Evolutionary conservation across 1,140 invertebrate genomes (phyloP), one percentile per base, ranked within the genome.

Genomic region (Camponotus floridanus): DNA sequence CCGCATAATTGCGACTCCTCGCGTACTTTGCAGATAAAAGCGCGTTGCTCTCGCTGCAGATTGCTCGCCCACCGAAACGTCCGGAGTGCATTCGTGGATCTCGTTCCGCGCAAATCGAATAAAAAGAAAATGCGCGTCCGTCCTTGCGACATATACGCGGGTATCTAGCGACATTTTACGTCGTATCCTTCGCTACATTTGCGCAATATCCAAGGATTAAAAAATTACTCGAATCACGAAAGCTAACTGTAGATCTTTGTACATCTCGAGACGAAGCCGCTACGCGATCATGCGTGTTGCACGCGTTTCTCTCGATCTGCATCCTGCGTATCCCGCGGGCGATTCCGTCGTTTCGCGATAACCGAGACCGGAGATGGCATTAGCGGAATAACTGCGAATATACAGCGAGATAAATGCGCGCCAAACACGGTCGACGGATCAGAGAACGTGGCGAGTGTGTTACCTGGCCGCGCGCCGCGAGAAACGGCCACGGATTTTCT

Each of bases 1-100:
- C 33, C 81, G 81, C 68, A 83, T 83, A 85, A 85, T 85, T 85
- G 71, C 55, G 55, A 70, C 73, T 85, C 74, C n/a, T 65, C 70
- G 81, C 59, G 59, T 65, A 55, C 73, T 85, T 78, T 5, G 73
- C 70, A 85, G 81, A 78, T 85, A 78, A 76, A 76, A 78, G 42
- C 73, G 33, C 45, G 45, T 68, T 51, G 36, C 31, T 68, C 31
- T 68, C 76, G 18, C 13, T 83, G 48, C 48, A 51, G 48, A 51
- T 51, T 85, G 45, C 59, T 78, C 26, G 59, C 42, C n/a, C 57
- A 61, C 67, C 81, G 59, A 78, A 62, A 83, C 5, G n/a, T 64
- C 21, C 45, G 21, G 36, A 59, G 11, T 59, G 26, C 13, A 15
- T 61, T 45, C 65, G 79, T 71, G 39, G 33, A 83, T 73, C 68